phyloP scores from a whole-genome alignment of 2,797 vertebrate genomes.

The Karalla daura region DNA sequence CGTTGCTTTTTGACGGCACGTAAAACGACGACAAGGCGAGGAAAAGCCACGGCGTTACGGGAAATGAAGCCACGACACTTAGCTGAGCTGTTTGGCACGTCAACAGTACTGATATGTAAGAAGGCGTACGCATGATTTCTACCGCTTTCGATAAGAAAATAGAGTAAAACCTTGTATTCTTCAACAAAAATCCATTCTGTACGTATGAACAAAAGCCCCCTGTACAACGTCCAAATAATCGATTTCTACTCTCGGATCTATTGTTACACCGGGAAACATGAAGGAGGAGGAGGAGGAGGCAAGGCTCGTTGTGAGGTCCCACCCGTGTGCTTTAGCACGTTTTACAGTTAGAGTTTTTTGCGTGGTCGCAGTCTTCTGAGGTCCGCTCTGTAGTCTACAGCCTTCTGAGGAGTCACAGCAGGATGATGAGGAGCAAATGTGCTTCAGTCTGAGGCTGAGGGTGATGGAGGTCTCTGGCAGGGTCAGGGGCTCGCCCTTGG shows the following conservation, averaged over 20 bases:
- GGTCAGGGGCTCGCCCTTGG: conserved; percentile 19
- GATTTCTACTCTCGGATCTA: background rate
- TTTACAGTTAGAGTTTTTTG: too few species aligned
- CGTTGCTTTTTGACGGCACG: background rate
- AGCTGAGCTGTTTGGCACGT: conserved; percentile 73
- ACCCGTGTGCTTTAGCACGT: conserved; percentile 49
- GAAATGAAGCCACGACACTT: conserved; percentile 32
- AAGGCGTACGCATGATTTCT: conserved; percentile 22
- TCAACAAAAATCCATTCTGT: conserved; percentile 32
- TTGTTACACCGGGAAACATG: conserved; percentile 14
- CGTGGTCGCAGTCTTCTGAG: conserved; percentile 36
- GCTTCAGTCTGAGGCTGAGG: conserved; percentile 50
- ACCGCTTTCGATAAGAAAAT: conserved; percentile 69
- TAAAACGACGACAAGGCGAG: conserved; percentile 6
- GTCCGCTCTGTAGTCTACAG: conserved; percentile 30
- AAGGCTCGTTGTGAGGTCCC: conserved; percentile 2
- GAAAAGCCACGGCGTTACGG: conserved; percentile 15
- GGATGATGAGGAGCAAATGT: conserved; percentile 40
- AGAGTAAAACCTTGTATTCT: conserved; percentile 47
- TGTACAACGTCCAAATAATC: conserved; percentile 17
- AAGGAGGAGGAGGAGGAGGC: conserved; percentile 24
- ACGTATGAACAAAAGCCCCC: conserved; percentile 20
- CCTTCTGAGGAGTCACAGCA: conserved; percentile 34
- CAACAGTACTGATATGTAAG: conserved; percentile 53
- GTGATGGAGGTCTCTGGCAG: background rate